These are phyloP conservation scores for Balaeniceps rex DNA, from an alignment of 2,113 vertebrate species.

Conservation along the genomic window DNA sequence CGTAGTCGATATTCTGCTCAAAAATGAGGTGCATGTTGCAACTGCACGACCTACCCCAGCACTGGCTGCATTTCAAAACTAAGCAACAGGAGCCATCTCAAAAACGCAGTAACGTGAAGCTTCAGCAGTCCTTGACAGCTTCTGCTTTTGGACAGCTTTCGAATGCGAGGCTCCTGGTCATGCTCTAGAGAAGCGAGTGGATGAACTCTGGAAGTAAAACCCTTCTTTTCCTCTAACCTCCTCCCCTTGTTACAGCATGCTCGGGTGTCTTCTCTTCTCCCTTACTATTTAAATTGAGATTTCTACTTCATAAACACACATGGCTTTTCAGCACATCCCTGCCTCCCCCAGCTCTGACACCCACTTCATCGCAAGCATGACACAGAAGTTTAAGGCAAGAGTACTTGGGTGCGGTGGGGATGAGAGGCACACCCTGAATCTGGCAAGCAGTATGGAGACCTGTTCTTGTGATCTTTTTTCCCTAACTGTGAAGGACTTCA, in stretches of 20 bases:
- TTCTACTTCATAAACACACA: background rate
- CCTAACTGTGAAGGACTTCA: background rate
- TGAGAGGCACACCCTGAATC: background rate
- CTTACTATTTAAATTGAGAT: background rate
- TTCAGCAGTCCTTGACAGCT: background rate
- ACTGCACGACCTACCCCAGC: slow-evolving; percentile 53
- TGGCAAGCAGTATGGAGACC: background rate
- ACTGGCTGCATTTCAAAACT: slow-evolving; percentile 46
- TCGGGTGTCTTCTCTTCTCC: background rate
- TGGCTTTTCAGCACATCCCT: slow-evolving; percentile 18
- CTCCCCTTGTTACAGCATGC: background rate
- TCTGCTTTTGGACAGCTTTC: background rate
- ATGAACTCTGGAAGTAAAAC: background rate
- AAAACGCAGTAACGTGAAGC: background rate
- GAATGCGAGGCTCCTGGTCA: background rate
- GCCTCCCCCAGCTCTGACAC: slow-evolving; percentile 15
- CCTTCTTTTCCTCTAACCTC: background rate
- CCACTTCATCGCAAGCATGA: background rate
- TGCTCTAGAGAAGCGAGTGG: background rate
- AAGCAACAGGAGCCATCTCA: slow-evolving; percentile 20
- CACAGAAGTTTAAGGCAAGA: slow-evolving; percentile 29
- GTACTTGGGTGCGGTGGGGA: background rate
- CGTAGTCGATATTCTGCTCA: background rate
- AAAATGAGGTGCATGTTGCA: slow-evolving; percentile 31
- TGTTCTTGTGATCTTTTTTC: background rate